Percentiles rank a stretch among this genome's conserved stretches.
phyloP scores from a whole-genome alignment of 2,113 vertebrate genomes.

The Synodontis membranacea region DNA sequence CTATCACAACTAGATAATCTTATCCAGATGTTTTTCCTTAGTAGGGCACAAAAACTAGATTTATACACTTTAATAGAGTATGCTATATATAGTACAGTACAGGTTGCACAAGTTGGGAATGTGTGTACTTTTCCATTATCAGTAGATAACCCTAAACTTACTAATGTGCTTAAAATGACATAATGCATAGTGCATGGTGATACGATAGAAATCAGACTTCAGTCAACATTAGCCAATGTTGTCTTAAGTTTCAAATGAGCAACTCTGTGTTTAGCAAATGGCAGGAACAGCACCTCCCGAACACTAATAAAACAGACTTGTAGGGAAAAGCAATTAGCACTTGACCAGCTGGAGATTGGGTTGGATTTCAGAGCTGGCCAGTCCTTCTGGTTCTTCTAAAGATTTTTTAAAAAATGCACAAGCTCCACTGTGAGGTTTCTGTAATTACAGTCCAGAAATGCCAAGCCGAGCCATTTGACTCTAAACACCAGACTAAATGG shows the following conservation, averaged over 20 bases:
- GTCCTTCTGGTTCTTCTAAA: conserved; percentile 9
- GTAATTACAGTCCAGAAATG: conserved; percentile 48
- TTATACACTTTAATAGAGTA: background rate
- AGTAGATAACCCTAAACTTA: background rate
- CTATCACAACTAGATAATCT: background rate
- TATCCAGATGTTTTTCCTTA: background rate
- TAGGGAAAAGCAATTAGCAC: conserved; percentile 39
- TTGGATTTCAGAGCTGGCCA: conserved; percentile 25
- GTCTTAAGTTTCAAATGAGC: background rate
- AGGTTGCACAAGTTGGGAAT: background rate
- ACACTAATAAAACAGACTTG: background rate
- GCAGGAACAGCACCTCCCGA: conserved; percentile 13
- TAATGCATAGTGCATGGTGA: background rate
- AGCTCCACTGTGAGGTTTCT: conserved; percentile 19
- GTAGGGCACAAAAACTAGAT: background rate
- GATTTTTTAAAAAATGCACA: conserved; percentile 29
- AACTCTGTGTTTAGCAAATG: conserved; percentile 12
- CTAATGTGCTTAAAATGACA: background rate
- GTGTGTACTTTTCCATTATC: background rate
- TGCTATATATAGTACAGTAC: background rate
- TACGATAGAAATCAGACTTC: background rate
- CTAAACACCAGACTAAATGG: conserved; percentile 31
- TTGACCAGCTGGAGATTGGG: conserved; percentile 27
- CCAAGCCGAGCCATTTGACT: conserved; percentile 29
- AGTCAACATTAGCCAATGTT: background rate